Base-by-base conservation (phyloP, 2,113 vertebrate species). In the Dipodomys merriami region DNA sequence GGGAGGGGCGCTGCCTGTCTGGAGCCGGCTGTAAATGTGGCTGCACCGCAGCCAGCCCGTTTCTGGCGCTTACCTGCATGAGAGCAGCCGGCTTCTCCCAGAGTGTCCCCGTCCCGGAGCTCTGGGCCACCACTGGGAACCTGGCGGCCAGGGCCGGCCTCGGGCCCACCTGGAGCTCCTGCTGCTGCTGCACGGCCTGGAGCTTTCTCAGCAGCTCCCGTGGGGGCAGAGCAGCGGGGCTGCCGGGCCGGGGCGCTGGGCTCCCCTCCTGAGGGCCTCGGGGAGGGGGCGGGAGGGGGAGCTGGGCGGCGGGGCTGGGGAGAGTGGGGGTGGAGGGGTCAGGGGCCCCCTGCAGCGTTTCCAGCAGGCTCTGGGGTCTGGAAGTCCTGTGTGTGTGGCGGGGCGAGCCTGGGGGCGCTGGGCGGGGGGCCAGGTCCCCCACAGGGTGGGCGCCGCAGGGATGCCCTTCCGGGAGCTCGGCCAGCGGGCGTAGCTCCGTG, bases 171-270 rank as follows among this genome's bases (percentile, higher is more conserved):
- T 97, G 97, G 46, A 98, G 93, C 93, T 98, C 98, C 86, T 99
- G 99, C 22, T 99, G 98, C 90, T 99, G 98, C 64, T 99, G 99
- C 39, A 99, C 99, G 5, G 98, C 96, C 92, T 99, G 99, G 9
- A 99, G 99, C 90, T 98, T 99, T 83, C 98, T 98, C 88, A 99
- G 76, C 11, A 99, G 97, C 95, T 99, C 99, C 9, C 99, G 98
- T 65, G 99, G 98, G 4, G 99, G 99, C 86, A 99, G 97, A 92
- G 98, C 98, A 2, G 98, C 97, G 8, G 97, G 96, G 60, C 0
- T 91, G 13, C 96, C 96, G 8, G 97, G 78, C 73, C 97, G 71
- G 11, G 97, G n/a, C 0, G 92, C 18, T 18, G 96, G 97, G 16
- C 95, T 91, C 3, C 96, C 92, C 0, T 87, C 72, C 77, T 94